Base-by-base conservation (phyloP, 2,113 vertebrate species). In the Spizaetus ornatus region DNA sequence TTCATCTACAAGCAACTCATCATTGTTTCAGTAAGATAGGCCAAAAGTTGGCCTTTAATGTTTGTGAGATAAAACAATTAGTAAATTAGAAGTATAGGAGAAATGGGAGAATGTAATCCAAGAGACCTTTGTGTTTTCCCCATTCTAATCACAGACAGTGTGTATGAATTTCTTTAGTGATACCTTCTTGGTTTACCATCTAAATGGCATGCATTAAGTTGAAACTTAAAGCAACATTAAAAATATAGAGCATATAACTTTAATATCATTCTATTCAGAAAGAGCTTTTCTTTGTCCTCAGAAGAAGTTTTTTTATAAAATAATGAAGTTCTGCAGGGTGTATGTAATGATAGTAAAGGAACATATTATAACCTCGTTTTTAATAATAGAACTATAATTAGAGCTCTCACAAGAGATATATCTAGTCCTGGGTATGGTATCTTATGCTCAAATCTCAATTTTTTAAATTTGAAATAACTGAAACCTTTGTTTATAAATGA, bases 371-470 rank as follows among this genome's bases (percentile, higher is more conserved):
- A 88, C 82, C 91, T 76, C 82, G 3, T 85, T 97, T 94, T 94
- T 91, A 97, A 69, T 95, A 95, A 94, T 79, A 92, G 91, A 71
- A 92, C n/a, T 79, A 48, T 88, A 97, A 93, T 96, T 94, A 89
- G 88, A 84, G 18, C 58, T 76, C 34, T 89, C 77, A 85, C 62
- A 69, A 56, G 81, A 89, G 69, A 45, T 65, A 21, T 63, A 25
- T 69, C 56, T 72, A 62, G 14, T 84, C 69, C 43, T 81, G 27
- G 4, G 2, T 71, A n/a, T 59, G 43, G 67, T 19, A 50, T 5
- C 17, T 92, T 74, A 88, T 84, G 47, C 56, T 90, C 14, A 74
- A n/a, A 84, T 67, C 47, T 38, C 50, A 74, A 25, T 38, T 88
- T 92, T 27, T 52, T 5, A 69, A 86, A 90, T 66, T 56, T 63